Evolutionary conservation across 2,113 vertebrate species (phyloP), one percentile per base, ranked within the genome.

Genomic region (Haemorhous mexicanus): DNA sequence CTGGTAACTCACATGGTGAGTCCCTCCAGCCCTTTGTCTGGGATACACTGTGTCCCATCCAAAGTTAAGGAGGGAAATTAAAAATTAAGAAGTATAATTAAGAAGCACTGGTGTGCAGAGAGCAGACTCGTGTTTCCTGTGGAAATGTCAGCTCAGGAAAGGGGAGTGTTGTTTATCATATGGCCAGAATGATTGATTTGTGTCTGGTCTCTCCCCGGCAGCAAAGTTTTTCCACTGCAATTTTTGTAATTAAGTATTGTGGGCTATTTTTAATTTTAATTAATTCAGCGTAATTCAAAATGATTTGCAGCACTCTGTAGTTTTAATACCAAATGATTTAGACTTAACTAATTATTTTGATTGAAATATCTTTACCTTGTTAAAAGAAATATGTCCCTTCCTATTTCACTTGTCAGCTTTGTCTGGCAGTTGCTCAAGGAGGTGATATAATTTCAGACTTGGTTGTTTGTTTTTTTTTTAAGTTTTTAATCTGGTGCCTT

Each of bases 261-360:
- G 26, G 55, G 35, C 19, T 79, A 2, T 39, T 33, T 68, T 47
- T n/a, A 2, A 39, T 78, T 52, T 44, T n/a, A 27, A 22, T 53
- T 27, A 69, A 33, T 61, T 88, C 37, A 56, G 21, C 21, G 0
- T 52, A 50, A 86, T 80, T 61, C 58, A n/a, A 13, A 56, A 41
- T 5, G 1, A 47, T 41, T 64, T 76, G 37, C 63, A 33, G 39
- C 30, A 7, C 2, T 3, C 27, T 0, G 0, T n/a, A 16, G 20
- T 19, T 73, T 85, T 88, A 49, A 28, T 23, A 18, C 41, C 15
- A 33, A 68, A 28, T 53, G 2, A 56, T 87, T 92, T 61, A 85
- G 66, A 52, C 30, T 55, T 44, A 24, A 13, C 19, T 35, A 14
- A 46, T 62, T 44, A 37, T 39, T 87, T 68, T 21, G 52, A 43